Evolutionary conservation across 1,140 invertebrate genomes (phyloP).

Genomic region (Scaptomyza montana): DNA sequence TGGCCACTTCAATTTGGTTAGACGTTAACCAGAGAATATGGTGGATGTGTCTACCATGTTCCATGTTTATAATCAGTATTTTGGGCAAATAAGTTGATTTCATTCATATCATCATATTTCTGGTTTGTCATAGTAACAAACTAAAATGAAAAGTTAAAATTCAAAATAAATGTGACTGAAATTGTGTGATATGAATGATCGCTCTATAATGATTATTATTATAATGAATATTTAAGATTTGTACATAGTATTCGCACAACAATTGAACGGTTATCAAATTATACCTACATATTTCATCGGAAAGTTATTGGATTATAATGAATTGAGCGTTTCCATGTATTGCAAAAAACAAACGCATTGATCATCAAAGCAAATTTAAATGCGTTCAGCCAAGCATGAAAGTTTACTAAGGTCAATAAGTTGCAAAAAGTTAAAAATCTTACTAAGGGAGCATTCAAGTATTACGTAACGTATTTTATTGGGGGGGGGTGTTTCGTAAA

Average conservation of each 20-base stretch:
- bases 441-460: too few relatives aligned
- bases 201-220: not conserved
- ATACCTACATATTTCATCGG: too few relatives aligned
- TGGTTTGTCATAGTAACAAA: conserved; percentile 20
- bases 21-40: conserved; percentile 3
- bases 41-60: too few relatives aligned
- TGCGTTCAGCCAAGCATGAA: conserved; percentile 8
- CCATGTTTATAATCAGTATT: conserved; percentile 17
- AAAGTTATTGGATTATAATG: not conserved
- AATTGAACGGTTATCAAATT: not conserved
- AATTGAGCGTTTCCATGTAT: not conserved
- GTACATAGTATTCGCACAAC: not conserved
- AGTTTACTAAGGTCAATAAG: conserved; percentile 7
- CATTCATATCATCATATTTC: conserved; percentile 20
- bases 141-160: not conserved
- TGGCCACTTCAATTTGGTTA: conserved; percentile 32
- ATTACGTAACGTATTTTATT: too few relatives aligned
- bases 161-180: conserved; percentile 20
- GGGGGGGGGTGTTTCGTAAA: too few relatives aligned
- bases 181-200: not conserved
- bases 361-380: conserved; percentile 5
- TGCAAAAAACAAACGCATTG: conserved; percentile 2
- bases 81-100: conserved; percentile 10
- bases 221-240: not conserved
- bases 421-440: not conserved